Conservation (phyloP, 2,113 vertebrate species). For the Tetraodon nigroviridis region DNA sequence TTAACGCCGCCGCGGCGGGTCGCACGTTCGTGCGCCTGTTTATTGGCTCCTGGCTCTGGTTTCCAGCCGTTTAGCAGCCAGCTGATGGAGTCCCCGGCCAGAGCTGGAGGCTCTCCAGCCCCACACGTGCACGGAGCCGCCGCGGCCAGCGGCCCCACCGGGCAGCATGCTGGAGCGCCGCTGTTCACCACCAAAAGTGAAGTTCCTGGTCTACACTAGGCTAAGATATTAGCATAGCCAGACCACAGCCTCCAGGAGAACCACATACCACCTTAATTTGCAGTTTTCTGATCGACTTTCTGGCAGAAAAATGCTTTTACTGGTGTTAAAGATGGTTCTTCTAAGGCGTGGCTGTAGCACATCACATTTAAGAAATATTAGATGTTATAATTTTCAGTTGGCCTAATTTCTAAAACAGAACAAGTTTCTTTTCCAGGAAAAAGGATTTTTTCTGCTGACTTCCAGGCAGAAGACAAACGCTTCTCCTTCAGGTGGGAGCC, state of each 20-base stretch:
- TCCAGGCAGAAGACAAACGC: constrained; percentile 33
- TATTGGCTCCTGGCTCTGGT: constrained; percentile 57
- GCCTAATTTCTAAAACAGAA: constrained; percentile 23
- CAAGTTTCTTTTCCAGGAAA: constrained; percentile 6
- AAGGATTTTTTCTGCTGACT: constrained; percentile 46
- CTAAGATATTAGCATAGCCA: too few species aligned
- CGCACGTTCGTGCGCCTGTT: constrained; percentile 45
- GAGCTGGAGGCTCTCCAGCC: constrained; percentile 60
- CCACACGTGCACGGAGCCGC: constrained; percentile 50
- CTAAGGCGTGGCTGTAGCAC: too few species aligned
- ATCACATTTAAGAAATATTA: too few species aligned
- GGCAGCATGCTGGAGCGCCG: not conserved
- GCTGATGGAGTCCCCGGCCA: constrained; percentile 63
- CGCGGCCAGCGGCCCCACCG: constrained; percentile 27
- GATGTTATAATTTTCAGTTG: too few species aligned
- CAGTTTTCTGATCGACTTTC: too few species aligned
- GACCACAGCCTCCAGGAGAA: too few species aligned
- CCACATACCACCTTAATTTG: too few species aligned
- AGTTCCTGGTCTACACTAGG: too few species aligned
- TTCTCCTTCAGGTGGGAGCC: constrained; percentile 24
- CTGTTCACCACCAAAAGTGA: not conserved
- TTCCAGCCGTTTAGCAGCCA: constrained; percentile 34
- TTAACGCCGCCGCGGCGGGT: constrained; percentile 65
- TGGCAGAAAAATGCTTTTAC: too few species aligned
- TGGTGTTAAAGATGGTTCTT: too few species aligned